Conservation (phyloP, 2,888 invertebrate species). For the Ichneumoninae sp. region DNA sequence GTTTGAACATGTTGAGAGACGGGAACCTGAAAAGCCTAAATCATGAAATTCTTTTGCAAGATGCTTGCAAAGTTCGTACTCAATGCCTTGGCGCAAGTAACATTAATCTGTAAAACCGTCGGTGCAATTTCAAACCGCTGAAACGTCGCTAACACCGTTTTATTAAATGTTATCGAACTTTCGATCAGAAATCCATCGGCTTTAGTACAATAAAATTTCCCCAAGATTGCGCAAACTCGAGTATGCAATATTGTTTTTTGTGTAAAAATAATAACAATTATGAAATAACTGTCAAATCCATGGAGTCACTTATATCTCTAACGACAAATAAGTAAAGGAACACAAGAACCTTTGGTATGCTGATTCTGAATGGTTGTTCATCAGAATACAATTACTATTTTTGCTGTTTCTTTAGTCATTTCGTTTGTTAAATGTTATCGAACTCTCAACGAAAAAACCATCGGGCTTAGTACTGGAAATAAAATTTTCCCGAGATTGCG, state of each 20-base stretch:
- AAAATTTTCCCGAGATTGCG: too few relatives aligned
- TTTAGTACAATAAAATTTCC: too few relatives aligned
- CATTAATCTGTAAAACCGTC: background rate
- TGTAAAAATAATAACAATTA: background rate
- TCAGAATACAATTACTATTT: background rate
- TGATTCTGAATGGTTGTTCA: background rate
- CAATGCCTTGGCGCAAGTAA: background rate
- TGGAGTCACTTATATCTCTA: background rate
- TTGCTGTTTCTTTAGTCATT: background rate
- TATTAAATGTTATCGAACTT: background rate
- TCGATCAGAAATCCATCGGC: too few relatives aligned
- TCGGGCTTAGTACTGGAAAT: too few relatives aligned
- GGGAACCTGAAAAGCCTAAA: background rate
- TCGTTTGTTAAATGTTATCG: background rate
- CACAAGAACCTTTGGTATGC: background rate
- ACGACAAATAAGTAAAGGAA: background rate
- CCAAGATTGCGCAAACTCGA: too few relatives aligned
- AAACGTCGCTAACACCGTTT: background rate
- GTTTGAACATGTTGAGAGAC: background rate
- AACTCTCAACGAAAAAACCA: too few relatives aligned
- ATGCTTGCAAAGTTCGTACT: constrained; percentile 1
- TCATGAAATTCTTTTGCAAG: background rate
- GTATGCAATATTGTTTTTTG: too few relatives aligned
- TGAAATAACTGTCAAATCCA: background rate
- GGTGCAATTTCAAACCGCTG: background rate